phyloP scores from a whole-genome alignment of 2,888 invertebrate species.

The Cotesia congregata region DNA sequence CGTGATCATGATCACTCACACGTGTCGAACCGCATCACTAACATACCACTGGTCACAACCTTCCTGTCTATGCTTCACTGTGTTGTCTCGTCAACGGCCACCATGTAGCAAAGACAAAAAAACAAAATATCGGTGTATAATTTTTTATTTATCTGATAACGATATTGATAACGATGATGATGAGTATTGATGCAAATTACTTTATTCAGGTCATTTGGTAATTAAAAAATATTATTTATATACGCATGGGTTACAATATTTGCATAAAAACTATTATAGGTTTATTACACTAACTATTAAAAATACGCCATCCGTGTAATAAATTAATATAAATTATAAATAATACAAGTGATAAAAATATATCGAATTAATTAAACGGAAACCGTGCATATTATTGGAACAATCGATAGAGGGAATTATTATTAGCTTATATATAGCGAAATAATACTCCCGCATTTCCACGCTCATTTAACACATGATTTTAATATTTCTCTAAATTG shows the following conservation, averaged over 20 bases:
- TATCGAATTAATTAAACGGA: background rate
- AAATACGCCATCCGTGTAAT: too few species aligned
- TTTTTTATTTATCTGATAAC: background rate
- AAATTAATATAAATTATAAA: background rate
- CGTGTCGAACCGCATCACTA: constrained; percentile 20
- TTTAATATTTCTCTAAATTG: background rate
- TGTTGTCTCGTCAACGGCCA: background rate
- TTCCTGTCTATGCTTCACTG: background rate
- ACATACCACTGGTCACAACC: constrained; percentile 9
- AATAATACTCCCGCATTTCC: background rate
- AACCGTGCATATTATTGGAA: background rate
- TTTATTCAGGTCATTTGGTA: background rate
- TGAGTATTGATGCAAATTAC: background rate
- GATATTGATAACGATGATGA: background rate
- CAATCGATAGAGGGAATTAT: background rate
- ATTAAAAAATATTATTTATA: background rate
- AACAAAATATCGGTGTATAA: background rate
- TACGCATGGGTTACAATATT: background rate
- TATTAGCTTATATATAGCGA: background rate
- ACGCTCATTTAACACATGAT: background rate
- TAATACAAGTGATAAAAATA: background rate
- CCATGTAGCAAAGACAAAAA: constrained; percentile 15
- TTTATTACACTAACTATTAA: background rate
- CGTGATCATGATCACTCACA: constrained; percentile 28
- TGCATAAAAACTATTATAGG: background rate